Conservation (phyloP, 2,113 vertebrate genomes). For the Percina caprodes region DNA sequence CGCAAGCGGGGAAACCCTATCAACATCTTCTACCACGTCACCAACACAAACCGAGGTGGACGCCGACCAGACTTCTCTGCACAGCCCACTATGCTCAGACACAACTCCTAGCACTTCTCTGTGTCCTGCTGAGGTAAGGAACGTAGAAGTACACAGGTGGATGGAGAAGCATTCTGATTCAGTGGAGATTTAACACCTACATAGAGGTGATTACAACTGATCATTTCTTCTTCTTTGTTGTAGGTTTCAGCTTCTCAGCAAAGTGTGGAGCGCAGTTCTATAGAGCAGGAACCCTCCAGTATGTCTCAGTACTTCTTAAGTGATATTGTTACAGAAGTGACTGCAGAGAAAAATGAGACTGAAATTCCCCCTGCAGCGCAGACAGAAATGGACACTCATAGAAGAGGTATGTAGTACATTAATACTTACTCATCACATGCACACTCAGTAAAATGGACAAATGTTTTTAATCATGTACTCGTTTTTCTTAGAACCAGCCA, state of each 20-base stretch:
- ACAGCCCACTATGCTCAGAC: neutral
- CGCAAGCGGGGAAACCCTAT: constrained; percentile 43
- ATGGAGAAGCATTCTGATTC: neutral
- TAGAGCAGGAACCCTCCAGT: constrained; percentile 84
- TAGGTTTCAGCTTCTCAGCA: constrained; percentile 21
- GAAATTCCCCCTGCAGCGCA: constrained; percentile 21
- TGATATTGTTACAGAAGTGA: constrained; percentile 94
- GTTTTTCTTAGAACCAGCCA: constrained; percentile 47
- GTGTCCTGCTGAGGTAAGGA: constrained; percentile 45
- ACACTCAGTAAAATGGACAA: neutral
- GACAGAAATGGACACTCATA: constrained; percentile 27
- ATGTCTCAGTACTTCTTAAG: constrained; percentile 93
- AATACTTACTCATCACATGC: neutral
- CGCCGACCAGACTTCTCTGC: neutral
- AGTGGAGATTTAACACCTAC: neutral
- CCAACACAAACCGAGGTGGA: neutral
- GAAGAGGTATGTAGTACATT: constrained; percentile 61
- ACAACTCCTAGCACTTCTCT: neutral
- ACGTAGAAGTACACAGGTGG: no score
- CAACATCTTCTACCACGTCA: neutral
- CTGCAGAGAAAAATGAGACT: neutral
- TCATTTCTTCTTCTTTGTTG: neutral
- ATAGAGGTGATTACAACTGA: neutral
- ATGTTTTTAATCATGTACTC: neutral
- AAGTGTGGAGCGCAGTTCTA: constrained; percentile 28